Evolutionary conservation across 1,140 invertebrate species (phyloP).

Genomic region (Steinernema khuongi): DNA sequence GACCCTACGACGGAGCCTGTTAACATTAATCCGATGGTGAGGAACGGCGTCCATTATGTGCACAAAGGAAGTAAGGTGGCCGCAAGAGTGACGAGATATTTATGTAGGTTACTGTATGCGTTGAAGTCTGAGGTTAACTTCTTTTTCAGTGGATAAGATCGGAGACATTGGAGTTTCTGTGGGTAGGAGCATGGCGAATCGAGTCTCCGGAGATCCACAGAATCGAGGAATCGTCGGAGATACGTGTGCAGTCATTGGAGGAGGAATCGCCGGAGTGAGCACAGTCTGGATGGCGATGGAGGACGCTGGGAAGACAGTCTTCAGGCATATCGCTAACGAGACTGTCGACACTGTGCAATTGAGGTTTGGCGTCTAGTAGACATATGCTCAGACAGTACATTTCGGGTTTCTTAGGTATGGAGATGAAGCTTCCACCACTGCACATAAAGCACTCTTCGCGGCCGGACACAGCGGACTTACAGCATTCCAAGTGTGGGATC

Average conservation of each 20-base stretch:
- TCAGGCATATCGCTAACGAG: constrained; percentile 37
- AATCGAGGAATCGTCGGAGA: constrained; percentile 31
- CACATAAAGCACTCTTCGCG: constrained; percentile 39
- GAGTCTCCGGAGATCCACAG: constrained; percentile 34
- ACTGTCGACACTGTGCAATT: constrained; percentile 36
- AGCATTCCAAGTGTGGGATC: constrained; percentile 37
- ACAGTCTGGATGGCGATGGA: constrained; percentile 43
- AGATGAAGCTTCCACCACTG: constrained; percentile 36
- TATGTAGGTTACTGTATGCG: constrained; percentile 27
- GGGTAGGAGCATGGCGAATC: constrained; percentile 31
- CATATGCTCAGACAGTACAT: too few species aligned
- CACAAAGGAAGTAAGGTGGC: constrained; percentile 40
- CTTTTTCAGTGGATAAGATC: constrained; percentile 40
- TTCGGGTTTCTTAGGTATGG: constrained; percentile 39
- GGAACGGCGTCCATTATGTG: constrained; percentile 33
- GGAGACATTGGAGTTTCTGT: constrained; percentile 41
- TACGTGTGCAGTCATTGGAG: constrained; percentile 35
- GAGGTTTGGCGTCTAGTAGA: constrained; percentile 14
- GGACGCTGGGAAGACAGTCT: constrained; percentile 37
- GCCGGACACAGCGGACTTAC: constrained; percentile 36
- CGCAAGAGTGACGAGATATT: constrained; percentile 41
- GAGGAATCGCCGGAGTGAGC: constrained; percentile 34
- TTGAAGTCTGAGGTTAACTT: neutral
- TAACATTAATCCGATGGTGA: constrained; percentile 31
- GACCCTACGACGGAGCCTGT: constrained; percentile 12